Evolutionary conservation across 2,888 invertebrate species (phyloP).

Genomic region (Cordilura impudica): DNA sequence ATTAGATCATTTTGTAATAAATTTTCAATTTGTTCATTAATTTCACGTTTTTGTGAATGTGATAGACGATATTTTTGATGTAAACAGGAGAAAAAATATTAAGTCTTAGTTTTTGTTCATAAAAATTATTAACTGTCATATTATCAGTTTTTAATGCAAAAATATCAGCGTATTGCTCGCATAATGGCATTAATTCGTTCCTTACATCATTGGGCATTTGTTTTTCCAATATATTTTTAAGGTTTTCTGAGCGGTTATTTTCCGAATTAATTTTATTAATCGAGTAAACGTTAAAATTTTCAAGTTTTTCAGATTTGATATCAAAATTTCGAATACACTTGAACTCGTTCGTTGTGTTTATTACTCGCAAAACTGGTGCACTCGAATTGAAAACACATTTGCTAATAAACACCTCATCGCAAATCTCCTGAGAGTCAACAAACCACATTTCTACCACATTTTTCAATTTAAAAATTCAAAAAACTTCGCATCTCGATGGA

Average conservation of each 20-base stretch:
- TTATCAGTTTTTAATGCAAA: conserved; percentile 16
- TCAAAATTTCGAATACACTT: conserved; percentile 26
- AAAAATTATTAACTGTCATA: conserved; percentile 39
- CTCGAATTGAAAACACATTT: conserved; percentile 19
- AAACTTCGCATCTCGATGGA: conserved; percentile 31
- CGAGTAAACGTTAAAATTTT: conserved; percentile 10
- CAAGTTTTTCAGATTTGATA: conserved; percentile 4
- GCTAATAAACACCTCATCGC: conserved; percentile 12
- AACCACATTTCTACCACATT: too few species aligned
- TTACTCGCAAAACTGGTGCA: conserved; percentile 5
- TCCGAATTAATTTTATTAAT: neutral
- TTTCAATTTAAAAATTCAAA: conserved; percentile 14
- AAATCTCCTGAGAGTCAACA: neutral
- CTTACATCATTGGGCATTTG: conserved; percentile 16
- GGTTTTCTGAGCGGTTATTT: neutral
- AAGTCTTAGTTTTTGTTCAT: conserved; percentile 35
- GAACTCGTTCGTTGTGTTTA: conserved; percentile 30
- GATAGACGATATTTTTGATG: conserved; percentile 34
- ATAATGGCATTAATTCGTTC: conserved; percentile 12
- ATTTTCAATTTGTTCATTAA: conserved; percentile 38
- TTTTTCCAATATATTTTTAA: neutral
- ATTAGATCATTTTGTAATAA: too few species aligned
- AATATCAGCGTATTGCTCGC: conserved; percentile 17
- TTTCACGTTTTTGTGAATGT: conserved; percentile 23
- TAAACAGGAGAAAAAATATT: conserved; percentile 20